These are phyloP conservation scores for Cantharis rufa DNA, from an alignment of 2,888 invertebrate species.

Conservation along the genomic window DNA sequence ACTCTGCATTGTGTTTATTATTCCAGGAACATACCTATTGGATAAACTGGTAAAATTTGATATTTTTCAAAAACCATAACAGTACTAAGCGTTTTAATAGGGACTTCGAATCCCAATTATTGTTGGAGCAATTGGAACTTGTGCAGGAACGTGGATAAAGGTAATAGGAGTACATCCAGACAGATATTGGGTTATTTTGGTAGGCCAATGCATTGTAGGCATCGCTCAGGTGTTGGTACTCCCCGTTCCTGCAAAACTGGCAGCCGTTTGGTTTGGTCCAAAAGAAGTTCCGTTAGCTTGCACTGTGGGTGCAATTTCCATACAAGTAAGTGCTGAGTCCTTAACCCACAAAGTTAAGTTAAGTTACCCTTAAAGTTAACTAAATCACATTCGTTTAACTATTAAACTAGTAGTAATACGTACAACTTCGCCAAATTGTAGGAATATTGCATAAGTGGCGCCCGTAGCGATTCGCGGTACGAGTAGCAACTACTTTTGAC, in stretches of 20 bases:
- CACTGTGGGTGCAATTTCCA: constrained; percentile 96
- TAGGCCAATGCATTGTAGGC: constrained; percentile 84
- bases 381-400: too few species aligned
- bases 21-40: neutral
- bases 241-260: constrained; percentile 86
- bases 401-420: too few species aligned
- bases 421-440: too few species aligned
- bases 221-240: constrained; percentile 90
- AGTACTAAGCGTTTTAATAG: constrained; percentile 56
- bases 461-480: too few species aligned
- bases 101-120: constrained; percentile 82
- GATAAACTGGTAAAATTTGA: neutral
- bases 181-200: constrained; percentile 82
- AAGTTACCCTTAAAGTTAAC: too few species aligned
- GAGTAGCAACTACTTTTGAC: too few species aligned
- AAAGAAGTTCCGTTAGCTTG: constrained; percentile 97
- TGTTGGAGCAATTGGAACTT: constrained; percentile 81
- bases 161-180: constrained; percentile 81
- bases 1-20: neutral
- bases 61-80: neutral
- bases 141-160: constrained; percentile 86
- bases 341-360: too few species aligned
- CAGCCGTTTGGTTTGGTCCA: constrained; percentile 96
- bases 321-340: constrained; percentile 66
- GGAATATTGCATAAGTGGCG: too few species aligned